Base-by-base conservation (phyloP, 2,797 vertebrate genomes). In the Pangasius larnaudii region DNA sequence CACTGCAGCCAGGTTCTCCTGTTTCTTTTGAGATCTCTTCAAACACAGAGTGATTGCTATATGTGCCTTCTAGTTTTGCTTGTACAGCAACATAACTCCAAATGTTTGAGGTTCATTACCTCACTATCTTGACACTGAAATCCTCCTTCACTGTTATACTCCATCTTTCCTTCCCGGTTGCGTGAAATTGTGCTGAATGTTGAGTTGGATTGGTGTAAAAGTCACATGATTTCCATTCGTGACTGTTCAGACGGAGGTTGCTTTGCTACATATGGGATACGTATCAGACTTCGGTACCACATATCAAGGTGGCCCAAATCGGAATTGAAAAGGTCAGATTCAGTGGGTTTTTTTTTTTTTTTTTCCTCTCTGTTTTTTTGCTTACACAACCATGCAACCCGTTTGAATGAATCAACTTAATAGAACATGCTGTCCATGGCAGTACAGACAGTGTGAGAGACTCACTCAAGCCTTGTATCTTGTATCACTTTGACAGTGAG, bases 401-500 rank as follows among this genome's bases (percentile, higher is more conserved):
- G 18, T 51, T 58, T 36, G 30, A 58, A 39, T 39, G 5, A 36
- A 24, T 58, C 9, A 13, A 30, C 10, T 36, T 58, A 36, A 79
- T 11, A 79, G 30, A 19, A 79, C 51, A 13, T 84, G 58, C 59
- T 71, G 46, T 36, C 49, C 65, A 36, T 39, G 22, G 27, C n/a
- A 36, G 82, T 65, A 84, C 16, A 65, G 59, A 46, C 13, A 49
- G 27, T 51, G 39, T 49, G 46, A 51, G 19, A 81, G 79, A 78
- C 16, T 56, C 80, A 63, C 80, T 65, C 7, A 18, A 27, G 9
- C 33, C 39, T 51, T 69, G 82, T 10, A 27, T 69, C 39, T 51
- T 69, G 82, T 10, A 27, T 69, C 53, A 58, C 74, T 39, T 36
- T 87, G 74, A 88, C 87, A 77, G 39, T 79, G 51, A 77, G 84